These are phyloP conservation scores for Diacarnus erythraeanus DNA, from an alignment of 37 sponge, comb jelly and placozoan species.

Conservation along the genomic window DNA sequence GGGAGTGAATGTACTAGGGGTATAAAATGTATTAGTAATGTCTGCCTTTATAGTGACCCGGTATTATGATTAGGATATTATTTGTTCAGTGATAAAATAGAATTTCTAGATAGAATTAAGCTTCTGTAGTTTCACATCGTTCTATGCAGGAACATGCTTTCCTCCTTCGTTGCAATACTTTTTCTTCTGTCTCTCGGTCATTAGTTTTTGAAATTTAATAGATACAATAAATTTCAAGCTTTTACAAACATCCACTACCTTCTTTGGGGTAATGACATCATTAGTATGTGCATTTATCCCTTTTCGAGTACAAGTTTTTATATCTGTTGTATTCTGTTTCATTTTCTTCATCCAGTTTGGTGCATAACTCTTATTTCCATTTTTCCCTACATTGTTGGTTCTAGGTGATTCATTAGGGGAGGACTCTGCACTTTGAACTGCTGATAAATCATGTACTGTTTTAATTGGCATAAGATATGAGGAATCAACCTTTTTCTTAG, in stretches of 20 bases:
- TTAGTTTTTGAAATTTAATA: not conserved
- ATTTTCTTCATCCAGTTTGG: not conserved
- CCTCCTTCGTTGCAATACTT: not conserved
- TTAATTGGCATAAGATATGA: not conserved
- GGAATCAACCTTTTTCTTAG: not conserved
- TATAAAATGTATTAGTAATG: no score
- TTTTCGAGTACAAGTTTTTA: not conserved
- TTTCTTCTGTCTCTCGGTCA: constrained; percentile 2
- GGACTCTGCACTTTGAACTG: not conserved
- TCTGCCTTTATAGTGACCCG: no score
- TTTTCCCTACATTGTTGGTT: not conserved
- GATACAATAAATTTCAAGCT: not conserved
- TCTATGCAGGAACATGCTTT: not conserved
- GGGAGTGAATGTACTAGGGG: no score
- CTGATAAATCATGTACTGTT: not conserved
- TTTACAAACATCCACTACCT: not conserved
- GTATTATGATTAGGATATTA: no score
- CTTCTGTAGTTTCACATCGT: not conserved
- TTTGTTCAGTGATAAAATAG: not conserved
- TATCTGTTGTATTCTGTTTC: not conserved
- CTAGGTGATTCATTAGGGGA: not conserved
- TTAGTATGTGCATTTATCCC: not conserved
- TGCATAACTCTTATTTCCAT: not conserved
- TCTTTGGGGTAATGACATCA: not conserved
- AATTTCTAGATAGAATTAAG: not conserved